A percentile compares a stretch with the other conserved stretches of the same genome.
phyloP scores from a whole-genome alignment of 2,888 invertebrate species.

The Arrhopalites spinosus region DNA sequence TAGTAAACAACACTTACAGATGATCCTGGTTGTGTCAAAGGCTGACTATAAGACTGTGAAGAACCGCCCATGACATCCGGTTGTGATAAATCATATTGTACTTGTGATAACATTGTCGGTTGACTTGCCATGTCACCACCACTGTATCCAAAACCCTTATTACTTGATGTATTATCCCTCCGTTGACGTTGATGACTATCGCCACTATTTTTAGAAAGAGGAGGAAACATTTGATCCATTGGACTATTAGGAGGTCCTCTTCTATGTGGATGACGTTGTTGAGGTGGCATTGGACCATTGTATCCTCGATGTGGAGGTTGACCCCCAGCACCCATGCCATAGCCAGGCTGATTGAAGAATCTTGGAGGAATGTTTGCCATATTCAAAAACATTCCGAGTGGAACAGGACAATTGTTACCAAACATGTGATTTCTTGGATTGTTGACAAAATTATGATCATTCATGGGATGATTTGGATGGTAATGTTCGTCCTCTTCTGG shows the following conservation, averaged over 20 bases:
- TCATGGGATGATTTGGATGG: constrained; percentile 18
- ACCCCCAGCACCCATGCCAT: constrained; percentile 10
- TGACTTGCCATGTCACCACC: constrained; percentile 51
- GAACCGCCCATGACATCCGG: constrained; percentile 29
- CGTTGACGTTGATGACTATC: background rate
- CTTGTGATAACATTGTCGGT: constrained; percentile 42
- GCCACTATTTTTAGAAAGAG: constrained; percentile 20
- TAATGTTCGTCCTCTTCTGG: constrained; percentile 41
- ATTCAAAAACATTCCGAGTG: constrained; percentile 92
- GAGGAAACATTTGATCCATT: constrained; percentile 45
- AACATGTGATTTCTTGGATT: constrained; percentile 39
- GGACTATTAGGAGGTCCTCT: background rate
- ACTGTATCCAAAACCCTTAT: too few species aligned
- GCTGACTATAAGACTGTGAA: constrained; percentile 46
- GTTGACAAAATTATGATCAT: constrained; percentile 26
- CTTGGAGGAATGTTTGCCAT: constrained; percentile 79
- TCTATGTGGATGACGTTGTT: background rate
- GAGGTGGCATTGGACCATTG: constrained; percentile 2
- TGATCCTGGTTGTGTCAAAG: constrained; percentile 35
- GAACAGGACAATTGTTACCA: constrained; percentile 79
- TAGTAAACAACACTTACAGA: constrained; percentile 11
- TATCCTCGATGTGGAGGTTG: constrained; percentile 6
- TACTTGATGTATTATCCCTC: background rate
- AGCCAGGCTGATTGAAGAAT: constrained; percentile 67
- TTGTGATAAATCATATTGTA: constrained; percentile 51